These are phyloP conservation scores for Lepidocyrtoides sp. DNA, from an alignment of 2,888 invertebrate genomes.

Conservation along the genomic window DNA sequence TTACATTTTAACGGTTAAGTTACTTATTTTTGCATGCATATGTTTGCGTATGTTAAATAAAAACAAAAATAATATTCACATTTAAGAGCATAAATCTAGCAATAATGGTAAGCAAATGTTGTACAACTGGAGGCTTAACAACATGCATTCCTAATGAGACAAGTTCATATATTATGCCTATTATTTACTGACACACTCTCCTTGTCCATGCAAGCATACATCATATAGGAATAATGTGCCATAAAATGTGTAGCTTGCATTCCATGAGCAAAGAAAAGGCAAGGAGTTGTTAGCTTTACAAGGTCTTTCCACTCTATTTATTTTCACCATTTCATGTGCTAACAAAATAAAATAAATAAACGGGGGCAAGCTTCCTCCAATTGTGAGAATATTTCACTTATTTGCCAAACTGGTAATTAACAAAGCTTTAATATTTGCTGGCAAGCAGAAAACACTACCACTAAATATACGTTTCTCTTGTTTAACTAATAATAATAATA, in stretches of 20 bases:
- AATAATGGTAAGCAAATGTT: not conserved
- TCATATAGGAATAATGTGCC: not conserved
- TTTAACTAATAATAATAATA: not conserved
- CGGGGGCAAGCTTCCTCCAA: not conserved
- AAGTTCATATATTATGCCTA: conserved; percentile 7
- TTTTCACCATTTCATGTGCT: not conserved
- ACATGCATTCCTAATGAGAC: conserved; percentile 34
- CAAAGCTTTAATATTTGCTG: conserved; percentile 6
- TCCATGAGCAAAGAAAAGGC: no score
- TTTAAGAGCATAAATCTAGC: no score
- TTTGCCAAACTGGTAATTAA: conserved; percentile 40
- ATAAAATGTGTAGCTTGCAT: not conserved
- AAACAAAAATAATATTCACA: not conserved
- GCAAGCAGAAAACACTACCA: not conserved
- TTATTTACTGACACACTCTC: not conserved
- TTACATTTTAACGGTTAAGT: not conserved
- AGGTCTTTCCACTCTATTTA: no score
- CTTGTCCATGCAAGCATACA: not conserved
- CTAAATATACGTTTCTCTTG: not conserved
- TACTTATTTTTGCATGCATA: not conserved
- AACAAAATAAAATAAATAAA: conserved; percentile 20
- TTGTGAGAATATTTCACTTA: conserved; percentile 38
- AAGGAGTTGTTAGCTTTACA: no score
- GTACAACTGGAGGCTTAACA: not conserved
- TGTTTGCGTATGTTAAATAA: not conserved